Percentiles rank a stretch among this genome's conserved stretches.
Conservation (phyloP, 2,113 vertebrate species). For the Sylvia atricapilla region DNA sequence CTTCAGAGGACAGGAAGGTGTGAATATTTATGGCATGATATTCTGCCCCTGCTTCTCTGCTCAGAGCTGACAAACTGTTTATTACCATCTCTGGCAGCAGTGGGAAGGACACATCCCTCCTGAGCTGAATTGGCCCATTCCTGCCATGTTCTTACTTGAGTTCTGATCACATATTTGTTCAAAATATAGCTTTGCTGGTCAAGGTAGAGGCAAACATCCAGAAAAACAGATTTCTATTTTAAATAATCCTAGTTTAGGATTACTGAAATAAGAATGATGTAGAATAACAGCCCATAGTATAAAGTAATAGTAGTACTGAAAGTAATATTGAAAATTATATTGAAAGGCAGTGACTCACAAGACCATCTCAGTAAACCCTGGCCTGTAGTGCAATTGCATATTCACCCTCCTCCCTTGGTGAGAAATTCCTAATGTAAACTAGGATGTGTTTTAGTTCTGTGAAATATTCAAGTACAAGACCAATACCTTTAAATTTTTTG, state of each 20-base stretch:
- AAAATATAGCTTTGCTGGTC: background rate
- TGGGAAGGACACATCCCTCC: background rate
- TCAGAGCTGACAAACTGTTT: background rate
- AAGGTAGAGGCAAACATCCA: background rate
- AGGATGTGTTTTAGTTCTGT: background rate
- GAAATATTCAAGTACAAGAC: background rate
- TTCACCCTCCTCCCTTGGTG: background rate
- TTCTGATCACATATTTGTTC: background rate
- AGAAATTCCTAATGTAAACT: background rate
- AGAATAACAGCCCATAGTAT: background rate
- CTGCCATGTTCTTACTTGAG: background rate
- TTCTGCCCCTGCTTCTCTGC: background rate
- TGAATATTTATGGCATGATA: slow-evolving; percentile 10
- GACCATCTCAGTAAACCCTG: background rate
- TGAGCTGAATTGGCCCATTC: background rate
- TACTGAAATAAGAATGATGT: background rate
- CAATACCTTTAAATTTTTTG: background rate
- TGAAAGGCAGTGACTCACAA: background rate
- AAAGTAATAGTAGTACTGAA: background rate
- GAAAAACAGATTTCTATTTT: background rate
- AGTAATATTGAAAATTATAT: background rate
- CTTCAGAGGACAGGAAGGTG: background rate
- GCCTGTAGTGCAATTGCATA: background rate
- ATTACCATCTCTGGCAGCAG: background rate
- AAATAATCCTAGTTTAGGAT: background rate